These are phyloP conservation scores for Passer domesticus DNA, from an alignment of 2,113 vertebrate genomes.

Conservation along the genomic window DNA sequence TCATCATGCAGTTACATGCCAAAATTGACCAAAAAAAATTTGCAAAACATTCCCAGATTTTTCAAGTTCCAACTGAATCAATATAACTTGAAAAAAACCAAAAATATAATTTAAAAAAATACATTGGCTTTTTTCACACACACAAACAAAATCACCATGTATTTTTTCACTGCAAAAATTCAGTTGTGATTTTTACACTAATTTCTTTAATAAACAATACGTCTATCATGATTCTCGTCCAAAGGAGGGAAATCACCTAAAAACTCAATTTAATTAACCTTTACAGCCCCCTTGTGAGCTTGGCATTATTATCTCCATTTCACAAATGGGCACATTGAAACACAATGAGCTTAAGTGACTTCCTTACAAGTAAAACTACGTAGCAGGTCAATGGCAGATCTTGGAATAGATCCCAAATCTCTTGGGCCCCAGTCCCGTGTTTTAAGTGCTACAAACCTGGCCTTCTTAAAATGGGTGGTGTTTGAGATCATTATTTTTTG, in stretches of 20 bases:
- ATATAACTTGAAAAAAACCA: background rate
- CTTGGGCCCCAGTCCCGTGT: background rate
- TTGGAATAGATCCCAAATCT: conserved; percentile 48
- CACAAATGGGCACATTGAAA: conserved; percentile 54
- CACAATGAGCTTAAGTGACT: conserved; percentile 43
- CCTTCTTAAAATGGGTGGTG: conserved; percentile 7
- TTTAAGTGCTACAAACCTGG: conserved; percentile 22
- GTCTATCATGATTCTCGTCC: background rate
- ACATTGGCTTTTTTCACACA: background rate
- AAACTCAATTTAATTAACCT: conserved; percentile 67
- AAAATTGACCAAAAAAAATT: background rate
- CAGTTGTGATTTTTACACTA: background rate
- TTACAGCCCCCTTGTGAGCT: conserved; percentile 56
- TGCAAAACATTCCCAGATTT: background rate
- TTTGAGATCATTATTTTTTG: background rate
- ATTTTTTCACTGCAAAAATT: background rate
- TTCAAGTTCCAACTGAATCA: background rate
- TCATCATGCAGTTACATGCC: background rate
- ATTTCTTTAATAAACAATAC: conserved; percentile 54
- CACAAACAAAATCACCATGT: background rate
- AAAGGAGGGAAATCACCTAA: conserved; percentile 59
- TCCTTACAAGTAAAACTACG: conserved; percentile 53
- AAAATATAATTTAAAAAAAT: background rate
- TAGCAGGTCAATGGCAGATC: conserved; percentile 38
- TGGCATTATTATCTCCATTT: conserved; percentile 56